These are phyloP conservation scores for Theodoxus fluviatilis DNA, from an alignment of 2,888 invertebrate genomes.

Conservation along the genomic window DNA sequence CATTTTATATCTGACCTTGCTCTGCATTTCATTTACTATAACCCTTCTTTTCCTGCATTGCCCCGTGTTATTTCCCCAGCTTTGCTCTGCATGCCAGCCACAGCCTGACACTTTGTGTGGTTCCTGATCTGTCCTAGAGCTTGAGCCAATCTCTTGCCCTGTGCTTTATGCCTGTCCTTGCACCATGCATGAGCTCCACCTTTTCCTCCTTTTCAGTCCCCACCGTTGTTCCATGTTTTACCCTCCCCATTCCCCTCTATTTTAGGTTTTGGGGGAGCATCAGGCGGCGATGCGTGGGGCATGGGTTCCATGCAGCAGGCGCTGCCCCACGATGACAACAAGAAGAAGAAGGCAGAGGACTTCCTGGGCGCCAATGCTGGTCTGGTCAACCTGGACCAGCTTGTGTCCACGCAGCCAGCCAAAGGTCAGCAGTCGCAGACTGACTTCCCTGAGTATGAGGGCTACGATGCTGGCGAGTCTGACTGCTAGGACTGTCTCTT, in stretches of 20 bases:
- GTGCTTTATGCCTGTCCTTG: background rate
- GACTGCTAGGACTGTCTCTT: too few relatives aligned
- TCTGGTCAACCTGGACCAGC: slow-evolving; percentile 95
- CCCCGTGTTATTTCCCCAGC: too few relatives aligned
- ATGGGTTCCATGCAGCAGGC: slow-evolving; percentile 42
- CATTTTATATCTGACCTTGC: too few relatives aligned
- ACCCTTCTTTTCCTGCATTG: too few relatives aligned
- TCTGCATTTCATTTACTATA: too few relatives aligned
- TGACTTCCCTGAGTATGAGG: too few relatives aligned
- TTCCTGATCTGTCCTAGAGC: background rate
- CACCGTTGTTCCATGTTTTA: too few relatives aligned
- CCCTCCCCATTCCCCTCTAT: slow-evolving; percentile 14
- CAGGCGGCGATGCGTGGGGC: slow-evolving; percentile 46
- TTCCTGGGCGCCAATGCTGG: slow-evolving; percentile 97
- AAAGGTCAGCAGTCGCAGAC: too few relatives aligned
- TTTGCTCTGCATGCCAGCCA: too few relatives aligned
- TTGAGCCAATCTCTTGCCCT: background rate
- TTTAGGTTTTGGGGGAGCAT: slow-evolving; percentile 27
- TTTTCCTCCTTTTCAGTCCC: too few relatives aligned
- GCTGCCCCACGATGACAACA: slow-evolving; percentile 34
- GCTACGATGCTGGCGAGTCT: too few relatives aligned
- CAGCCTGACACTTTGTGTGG: background rate
- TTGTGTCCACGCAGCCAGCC: slow-evolving; percentile 71
- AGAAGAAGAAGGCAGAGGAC: slow-evolving; percentile 85
- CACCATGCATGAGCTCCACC: too few relatives aligned